Base-by-base conservation (phyloP, 2,888 invertebrate species). In the Drosophila nr. medialis region DNA sequence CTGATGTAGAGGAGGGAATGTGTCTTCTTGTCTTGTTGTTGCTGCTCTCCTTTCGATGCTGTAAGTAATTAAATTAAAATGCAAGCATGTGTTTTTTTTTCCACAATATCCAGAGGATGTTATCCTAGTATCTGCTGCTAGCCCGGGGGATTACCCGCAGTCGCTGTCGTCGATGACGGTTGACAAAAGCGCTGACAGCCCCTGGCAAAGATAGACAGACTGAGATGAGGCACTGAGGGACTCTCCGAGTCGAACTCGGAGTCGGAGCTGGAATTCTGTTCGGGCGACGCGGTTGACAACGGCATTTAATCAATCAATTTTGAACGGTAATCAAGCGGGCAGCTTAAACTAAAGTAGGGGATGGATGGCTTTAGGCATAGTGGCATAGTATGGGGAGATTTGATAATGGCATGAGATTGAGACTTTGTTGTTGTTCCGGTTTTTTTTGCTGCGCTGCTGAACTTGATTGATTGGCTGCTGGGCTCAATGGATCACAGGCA, bases 61-160 rank as follows among this genome's bases (percentile, higher is more conserved):
- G 84, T 83, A 83, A 83, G 89, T 90, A 88, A 90, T 86, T 88
- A 90, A 90, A 89, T 86, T 86, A 90, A 86, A 90, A 90, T 88
- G 82, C 86, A 72, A 86, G 86, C 86, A 90, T 88, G 89, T 86
- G 86, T 86, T 86, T 86, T 89, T 89, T 24, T 54, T 24, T 24
- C 45, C 74, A 65, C 64, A 68, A 53, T 56, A 61, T 38, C 36
- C 53, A 58, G 49, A 54, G 70, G 38, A 55, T 38, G 38, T n/a
- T 70, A 77, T 66, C 78, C 74, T 82, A 72, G 74, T 55, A 69
- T 65, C 71, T 78, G 86, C 55, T 69, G 65, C 61, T 56, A 55
- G 29, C 76, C 81, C 80, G 60, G 71, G 89, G 84, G 87, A 84
- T 89, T 81, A 77, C 62, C 76, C 72, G 62, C 71, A 86, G 78